Percentiles rank a stretch among this genome's conserved stretches.
Conservation (phyloP, 2,888 invertebrate genomes). For the Drosophila niveifrons region DNA sequence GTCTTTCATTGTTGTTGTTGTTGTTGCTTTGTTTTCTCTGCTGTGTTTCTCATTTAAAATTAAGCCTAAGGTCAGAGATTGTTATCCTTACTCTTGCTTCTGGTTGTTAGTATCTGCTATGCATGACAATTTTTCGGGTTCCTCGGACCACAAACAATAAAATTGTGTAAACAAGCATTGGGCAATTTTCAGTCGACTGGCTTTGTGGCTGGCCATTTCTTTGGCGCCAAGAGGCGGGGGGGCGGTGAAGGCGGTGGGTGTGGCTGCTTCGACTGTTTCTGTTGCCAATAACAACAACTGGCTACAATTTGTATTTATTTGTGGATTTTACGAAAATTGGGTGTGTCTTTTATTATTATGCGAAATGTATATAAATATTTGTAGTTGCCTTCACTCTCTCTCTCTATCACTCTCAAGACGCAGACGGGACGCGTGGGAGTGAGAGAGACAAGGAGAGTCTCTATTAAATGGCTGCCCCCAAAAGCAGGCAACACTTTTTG, state of each 20-base stretch:
- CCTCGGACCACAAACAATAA: constrained; percentile 45
- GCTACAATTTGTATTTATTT: constrained; percentile 74
- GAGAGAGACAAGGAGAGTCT: neutral
- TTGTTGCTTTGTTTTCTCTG: constrained; percentile 26
- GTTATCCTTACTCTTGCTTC: constrained; percentile 18
- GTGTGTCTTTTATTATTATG: constrained; percentile 76
- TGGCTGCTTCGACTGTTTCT: constrained; percentile 22
- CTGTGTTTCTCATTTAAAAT: constrained; percentile 55
- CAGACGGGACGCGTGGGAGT: constrained; percentile 10
- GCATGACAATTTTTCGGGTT: constrained; percentile 61
- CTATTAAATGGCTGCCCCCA: constrained; percentile 32
- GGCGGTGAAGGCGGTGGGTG: constrained; percentile 22
- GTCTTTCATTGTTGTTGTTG: constrained; percentile 21
- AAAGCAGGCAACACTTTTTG: constrained; percentile 59
- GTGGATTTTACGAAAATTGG: constrained; percentile 73
- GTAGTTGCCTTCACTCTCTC: constrained; percentile 4
- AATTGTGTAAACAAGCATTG: constrained; percentile 78
- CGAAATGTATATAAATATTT: constrained; percentile 65
- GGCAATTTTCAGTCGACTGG: constrained; percentile 82
- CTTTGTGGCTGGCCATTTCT: constrained; percentile 72
- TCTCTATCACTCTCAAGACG: neutral
- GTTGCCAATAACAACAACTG: constrained; percentile 31
- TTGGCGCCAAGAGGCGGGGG: constrained; percentile 49
- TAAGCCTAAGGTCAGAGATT: constrained; percentile 51
- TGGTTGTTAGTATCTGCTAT: constrained; percentile 48